Base-by-base conservation (phyloP, 2,888 invertebrate genomes). In the Morpho helenor region DNA sequence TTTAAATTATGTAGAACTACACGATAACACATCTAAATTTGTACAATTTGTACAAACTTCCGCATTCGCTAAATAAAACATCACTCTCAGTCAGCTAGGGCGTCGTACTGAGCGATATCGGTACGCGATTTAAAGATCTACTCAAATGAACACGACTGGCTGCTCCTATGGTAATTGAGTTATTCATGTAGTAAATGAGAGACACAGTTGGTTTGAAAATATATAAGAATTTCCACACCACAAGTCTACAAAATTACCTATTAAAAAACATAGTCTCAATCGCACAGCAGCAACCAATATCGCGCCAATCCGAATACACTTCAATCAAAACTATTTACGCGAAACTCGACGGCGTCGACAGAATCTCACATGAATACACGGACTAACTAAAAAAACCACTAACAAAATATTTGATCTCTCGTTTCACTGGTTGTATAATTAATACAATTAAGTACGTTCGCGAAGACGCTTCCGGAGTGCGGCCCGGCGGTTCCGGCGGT, bases 11-110 rank as follows among this genome's bases (percentile, higher is more conserved):
- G 82, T 81, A 84, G 82, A 81, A 80, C 82, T 9, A 84, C 80
- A 80, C 76, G 72, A 74, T 79, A 86, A 84, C 84, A 84, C 80
- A 78, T 77, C 82, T 82, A 82, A 70, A 71, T 84, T 82, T 85
- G 87, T 87, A 88, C 87, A 85, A 77, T 84, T 80, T 87, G 88
- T 87, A 88, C 88, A 87, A 85, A 79, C 76, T 72, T 74, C 71
- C 73, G 73, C 79, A 76, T 77, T 76, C 77, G 72, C 79, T 76
- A 79, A 76, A 74, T 69, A 73, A 79, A 75, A 74, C 68, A 63
- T 62, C 73, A 76, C 79, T 74, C 74, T 83, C 85, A 82, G 82
- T 84, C 84, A 80, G 70, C 74, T 77, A 79, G 68, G 70, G 67
- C 69, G 70, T 71, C 67, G 69, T 71, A 70, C 74, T 71, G 72